Evolutionary conservation across 2,113 vertebrate species (phyloP).

Genomic region (Cervus canadensis): DNA sequence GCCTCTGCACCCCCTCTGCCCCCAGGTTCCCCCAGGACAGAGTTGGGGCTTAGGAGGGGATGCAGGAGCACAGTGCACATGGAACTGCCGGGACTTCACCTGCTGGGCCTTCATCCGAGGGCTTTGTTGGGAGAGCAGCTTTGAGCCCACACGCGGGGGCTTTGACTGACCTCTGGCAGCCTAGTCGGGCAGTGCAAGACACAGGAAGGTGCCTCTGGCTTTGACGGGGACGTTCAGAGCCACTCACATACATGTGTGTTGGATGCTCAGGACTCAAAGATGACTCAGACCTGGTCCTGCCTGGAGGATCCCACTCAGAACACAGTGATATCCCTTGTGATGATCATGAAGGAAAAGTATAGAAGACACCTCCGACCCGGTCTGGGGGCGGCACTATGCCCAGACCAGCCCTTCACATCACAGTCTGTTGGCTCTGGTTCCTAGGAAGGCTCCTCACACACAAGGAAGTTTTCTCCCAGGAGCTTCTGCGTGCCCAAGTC

Average conservation of each 20-base stretch:
- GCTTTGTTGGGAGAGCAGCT: not conserved
- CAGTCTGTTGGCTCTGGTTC: not conserved
- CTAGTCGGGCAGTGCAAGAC: not conserved
- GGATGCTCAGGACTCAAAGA: not conserved
- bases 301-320: not conserved
- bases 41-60: not conserved
- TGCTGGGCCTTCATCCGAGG: not conserved
- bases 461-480: not conserved
- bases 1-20: not conserved
- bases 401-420: not conserved
- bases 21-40: not conserved
- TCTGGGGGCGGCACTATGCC: too few relatives aligned
- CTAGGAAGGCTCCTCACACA: not conserved
- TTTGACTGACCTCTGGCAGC: not conserved
- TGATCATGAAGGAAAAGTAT: not conserved
- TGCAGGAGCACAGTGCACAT: not conserved
- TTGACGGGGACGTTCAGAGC: not conserved
- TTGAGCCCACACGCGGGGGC: not conserved
- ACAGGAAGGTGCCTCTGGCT: not conserved
- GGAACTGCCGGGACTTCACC: not conserved
- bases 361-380: not conserved
- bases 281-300: not conserved
- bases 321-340: not conserved
- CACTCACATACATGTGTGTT: not conserved
- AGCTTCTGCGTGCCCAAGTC: not conserved